Percentiles rank a stretch among this genome's conserved stretches.
Conservation (phyloP, 2,797 vertebrate genomes). For the Sebastes elongatus region DNA sequence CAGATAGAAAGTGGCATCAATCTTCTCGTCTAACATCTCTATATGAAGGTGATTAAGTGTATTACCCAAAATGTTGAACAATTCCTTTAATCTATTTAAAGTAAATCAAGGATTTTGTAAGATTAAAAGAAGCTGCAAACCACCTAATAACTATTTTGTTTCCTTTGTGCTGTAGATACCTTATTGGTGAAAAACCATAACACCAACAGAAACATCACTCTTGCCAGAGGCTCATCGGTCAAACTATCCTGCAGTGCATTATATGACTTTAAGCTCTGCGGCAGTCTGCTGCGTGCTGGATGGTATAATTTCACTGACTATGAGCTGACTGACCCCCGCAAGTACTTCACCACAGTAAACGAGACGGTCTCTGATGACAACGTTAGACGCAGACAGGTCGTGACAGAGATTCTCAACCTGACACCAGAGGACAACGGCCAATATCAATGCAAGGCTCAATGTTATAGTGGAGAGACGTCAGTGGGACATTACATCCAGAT, state of each 20-base stretch:
- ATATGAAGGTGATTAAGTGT: neutral
- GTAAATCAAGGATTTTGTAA: neutral
- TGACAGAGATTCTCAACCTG: slow-evolving; percentile 50
- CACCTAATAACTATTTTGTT: neutral
- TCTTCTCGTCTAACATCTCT: neutral
- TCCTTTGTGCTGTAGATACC: neutral
- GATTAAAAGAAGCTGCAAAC: neutral
- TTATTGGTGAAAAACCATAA: neutral
- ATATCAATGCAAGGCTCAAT: slow-evolving; percentile 51
- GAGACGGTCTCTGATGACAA: neutral
- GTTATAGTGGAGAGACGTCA: rapidly evolving
- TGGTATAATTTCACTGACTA: neutral
- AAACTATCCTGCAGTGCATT: neutral
- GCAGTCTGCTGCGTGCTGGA: neutral
- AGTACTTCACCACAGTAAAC: slow-evolving; percentile 49
- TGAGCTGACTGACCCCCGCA: slow-evolving; percentile 20
- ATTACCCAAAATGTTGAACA: neutral
- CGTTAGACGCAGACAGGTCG: slow-evolving; percentile 22
- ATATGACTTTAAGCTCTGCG: rapidly evolving
- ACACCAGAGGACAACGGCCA: rapidly evolving
- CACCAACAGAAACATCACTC: rapidly evolving
- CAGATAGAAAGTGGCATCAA: neutral
- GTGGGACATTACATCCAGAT: slow-evolving; percentile 34
- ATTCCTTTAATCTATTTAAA: neutral
- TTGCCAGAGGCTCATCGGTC: slow-evolving; percentile 19